Percentiles rank a stretch among this genome's conserved stretches.
Evolutionary conservation across 2,797 vertebrate genomes (phyloP).

Genomic region (Crenichthys baileyi): DNA sequence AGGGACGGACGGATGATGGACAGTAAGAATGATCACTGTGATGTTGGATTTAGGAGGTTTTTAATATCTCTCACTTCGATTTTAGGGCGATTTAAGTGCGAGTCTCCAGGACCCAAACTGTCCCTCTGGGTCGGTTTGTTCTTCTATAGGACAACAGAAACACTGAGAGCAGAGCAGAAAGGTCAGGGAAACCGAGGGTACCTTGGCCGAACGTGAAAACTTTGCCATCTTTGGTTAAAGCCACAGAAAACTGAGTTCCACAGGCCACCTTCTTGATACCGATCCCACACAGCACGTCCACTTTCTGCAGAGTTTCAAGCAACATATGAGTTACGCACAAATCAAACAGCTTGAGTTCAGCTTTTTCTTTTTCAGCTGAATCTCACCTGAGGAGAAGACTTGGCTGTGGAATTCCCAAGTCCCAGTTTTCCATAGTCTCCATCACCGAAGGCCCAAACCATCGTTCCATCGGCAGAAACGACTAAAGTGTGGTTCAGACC

Average conservation of each 20-base stretch:
- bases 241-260: slow-evolving; percentile 86
- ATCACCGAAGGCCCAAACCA: slow-evolving; percentile 86
- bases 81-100: too few species aligned
- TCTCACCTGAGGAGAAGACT: slow-evolving; percentile 85
- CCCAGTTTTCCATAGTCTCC: slow-evolving; percentile 87
- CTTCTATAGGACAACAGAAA: neutral
- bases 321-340: neutral
- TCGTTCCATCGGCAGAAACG: slow-evolving; percentile 82
- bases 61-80: too few species aligned
- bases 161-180: neutral
- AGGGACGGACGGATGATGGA: too few species aligned
- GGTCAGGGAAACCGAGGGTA: slow-evolving; percentile 17
- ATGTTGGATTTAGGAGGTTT: too few species aligned
- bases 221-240: slow-evolving; percentile 82
- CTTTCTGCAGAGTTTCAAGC: slow-evolving; percentile 69
- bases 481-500: slow-evolving; percentile 85
- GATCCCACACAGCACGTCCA: slow-evolving; percentile 82
- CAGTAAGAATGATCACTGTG: too few species aligned
- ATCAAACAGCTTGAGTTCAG: neutral
- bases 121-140: neutral
- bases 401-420: slow-evolving; percentile 84
- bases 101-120: too few species aligned
- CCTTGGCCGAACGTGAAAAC: slow-evolving; percentile 85
- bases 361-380: neutral
- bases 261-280: slow-evolving; percentile 82